Base-by-base conservation (phyloP, 2,797 vertebrate species). In the Lates japonicus region DNA sequence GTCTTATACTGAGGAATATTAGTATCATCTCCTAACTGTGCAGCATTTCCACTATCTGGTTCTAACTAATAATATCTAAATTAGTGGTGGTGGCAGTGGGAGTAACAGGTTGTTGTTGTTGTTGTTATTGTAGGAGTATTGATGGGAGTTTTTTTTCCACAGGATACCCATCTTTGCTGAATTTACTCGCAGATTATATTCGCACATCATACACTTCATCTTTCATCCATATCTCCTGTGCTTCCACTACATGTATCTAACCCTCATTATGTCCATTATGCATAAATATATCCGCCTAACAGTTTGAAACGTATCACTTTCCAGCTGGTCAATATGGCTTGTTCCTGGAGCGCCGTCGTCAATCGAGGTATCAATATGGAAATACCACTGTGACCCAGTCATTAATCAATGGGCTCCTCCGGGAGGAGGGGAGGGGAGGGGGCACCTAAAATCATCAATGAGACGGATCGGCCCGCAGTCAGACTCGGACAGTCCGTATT, bases 341-440 rank as follows among this genome's bases (percentile, higher is more conserved):
- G 92, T 83, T 92, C 90, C 93, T 93, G 90, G 71, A 92, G 93
- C 92, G 84, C 89, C 81, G 89, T 94, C 95, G 95, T 96, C 95
- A 95, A 95, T 95, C 92, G 90, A 92, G 91, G 92, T 94, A 95
- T 96, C 95, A 93, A 95, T 95, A 95, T 93, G 91, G 93, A 95
- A 96, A 95, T 93, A 94, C 92, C 95, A 90, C 84, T 80, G 93
- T 93, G 94, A 94, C 94, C 93, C 93, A 93, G 92, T 94, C 94
- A 93, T 92, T 91, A 90, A 95, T 96, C 95, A 93, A 96, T 96
- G 86, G 78, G 77, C 84, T 88, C 92, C 93, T 92, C 81, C 31
- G 90, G 94, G 94, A 91, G 86, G 90, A 52, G 61, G 41, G 73
- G 55, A 83, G 90, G 78, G 37, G 37, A 2, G 81, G 85, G 90